These are phyloP conservation scores for Cladorhizidae sp. DNA, from an alignment of 37 sponge, comb jelly and placozoan species.

Conservation along the genomic window DNA sequence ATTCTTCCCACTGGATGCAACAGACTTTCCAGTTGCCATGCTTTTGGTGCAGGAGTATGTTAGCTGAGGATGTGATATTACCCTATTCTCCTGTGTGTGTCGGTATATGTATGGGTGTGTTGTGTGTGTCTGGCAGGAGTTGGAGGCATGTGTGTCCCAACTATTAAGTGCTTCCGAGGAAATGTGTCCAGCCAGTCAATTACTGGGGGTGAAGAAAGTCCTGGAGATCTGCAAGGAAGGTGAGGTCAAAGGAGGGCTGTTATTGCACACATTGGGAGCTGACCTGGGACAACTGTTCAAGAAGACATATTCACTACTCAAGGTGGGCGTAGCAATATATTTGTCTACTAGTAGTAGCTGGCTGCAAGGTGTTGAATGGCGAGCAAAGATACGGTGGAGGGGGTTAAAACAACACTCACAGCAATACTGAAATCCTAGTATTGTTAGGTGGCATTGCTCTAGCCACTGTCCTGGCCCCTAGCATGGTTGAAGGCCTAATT, in stretches of 20 bases:
- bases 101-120: too few species aligned
- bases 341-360: neutral
- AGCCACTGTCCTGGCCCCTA: too few species aligned
- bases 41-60: too few species aligned
- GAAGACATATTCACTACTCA: slow-evolving; percentile 19
- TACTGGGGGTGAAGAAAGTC: neutral
- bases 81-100: too few species aligned
- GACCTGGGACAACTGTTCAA: slow-evolving; percentile 26
- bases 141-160: neutral
- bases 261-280: slow-evolving; percentile 1
- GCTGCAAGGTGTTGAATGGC: neutral
- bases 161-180: neutral
- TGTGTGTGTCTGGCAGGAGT: too few species aligned
- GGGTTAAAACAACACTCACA: too few species aligned
- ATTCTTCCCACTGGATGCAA: too few species aligned
- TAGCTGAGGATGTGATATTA: too few species aligned
- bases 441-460: too few species aligned
- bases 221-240: slow-evolving; percentile 6
- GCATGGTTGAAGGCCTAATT: too few species aligned
- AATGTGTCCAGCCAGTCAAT: neutral
- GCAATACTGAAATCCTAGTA: too few species aligned
- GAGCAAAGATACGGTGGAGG: neutral
- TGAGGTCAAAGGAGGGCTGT: neutral
- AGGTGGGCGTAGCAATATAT: neutral
- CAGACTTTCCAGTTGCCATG: too few species aligned